phyloP scores from a whole-genome alignment of 2,888 invertebrate genomes.

The Aspidiotus rigidus region DNA sequence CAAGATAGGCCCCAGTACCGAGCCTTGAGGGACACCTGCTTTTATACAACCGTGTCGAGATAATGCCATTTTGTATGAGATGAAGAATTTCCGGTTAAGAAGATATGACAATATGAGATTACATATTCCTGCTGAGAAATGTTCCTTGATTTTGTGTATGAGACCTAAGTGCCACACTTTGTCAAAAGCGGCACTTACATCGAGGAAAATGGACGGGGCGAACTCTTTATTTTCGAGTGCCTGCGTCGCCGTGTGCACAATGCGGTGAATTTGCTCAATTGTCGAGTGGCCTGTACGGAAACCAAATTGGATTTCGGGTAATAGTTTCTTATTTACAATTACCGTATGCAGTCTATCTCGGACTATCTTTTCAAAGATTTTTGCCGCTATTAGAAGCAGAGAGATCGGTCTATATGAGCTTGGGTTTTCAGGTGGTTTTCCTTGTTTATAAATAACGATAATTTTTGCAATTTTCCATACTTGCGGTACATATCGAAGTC shows the following conservation, averaged over 20 bases:
- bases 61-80: background rate
- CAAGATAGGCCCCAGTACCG: background rate
- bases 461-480: background rate
- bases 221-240: conserved; percentile 7
- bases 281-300: conserved; percentile 7
- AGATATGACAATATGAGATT: conserved; percentile 11
- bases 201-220: background rate
- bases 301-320: conserved; percentile 6
- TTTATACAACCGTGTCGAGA: background rate
- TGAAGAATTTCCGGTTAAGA: background rate
- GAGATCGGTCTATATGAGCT: conserved; percentile 2
- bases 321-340: background rate
- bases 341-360: background rate
- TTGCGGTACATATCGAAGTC: background rate
- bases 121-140: background rate
- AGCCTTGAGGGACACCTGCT: conserved; percentile 6
- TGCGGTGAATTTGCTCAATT: conserved; percentile 5
- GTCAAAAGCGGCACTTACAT: conserved; percentile 4
- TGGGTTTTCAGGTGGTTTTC: background rate
- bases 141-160: background rate
- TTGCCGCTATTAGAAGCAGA: background rate
- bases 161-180: conserved; percentile 4
- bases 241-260: conserved; percentile 4
- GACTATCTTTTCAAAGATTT: conserved; percentile 2
- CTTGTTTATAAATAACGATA: background rate